A percentile compares a stretch with the other conserved stretches of the same genome.
These are phyloP conservation scores for Coregonus suidteri DNA, from an alignment of 2,797 vertebrate species.

Conservation along the genomic window DNA sequence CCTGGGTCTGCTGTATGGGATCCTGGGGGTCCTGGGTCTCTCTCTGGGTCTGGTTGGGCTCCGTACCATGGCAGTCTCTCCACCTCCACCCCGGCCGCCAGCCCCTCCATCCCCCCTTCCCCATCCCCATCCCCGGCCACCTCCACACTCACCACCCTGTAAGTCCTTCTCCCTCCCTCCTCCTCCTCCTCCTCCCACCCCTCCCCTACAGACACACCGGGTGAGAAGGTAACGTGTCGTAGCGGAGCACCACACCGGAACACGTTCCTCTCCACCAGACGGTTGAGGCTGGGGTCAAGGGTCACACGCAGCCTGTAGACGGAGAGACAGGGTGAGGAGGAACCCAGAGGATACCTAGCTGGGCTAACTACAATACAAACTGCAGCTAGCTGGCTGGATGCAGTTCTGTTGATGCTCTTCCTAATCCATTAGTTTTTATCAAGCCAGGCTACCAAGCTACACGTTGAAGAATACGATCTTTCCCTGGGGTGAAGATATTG, in stretches of 20 bases:
- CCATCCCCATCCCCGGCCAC: constrained; percentile 2
- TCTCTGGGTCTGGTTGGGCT: constrained; percentile 8
- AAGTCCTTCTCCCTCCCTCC: constrained; percentile 26
- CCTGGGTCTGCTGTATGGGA: background rate
- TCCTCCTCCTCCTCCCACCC: background rate
- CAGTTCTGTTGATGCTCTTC: too few relatives aligned
- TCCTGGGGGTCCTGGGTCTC: too few relatives aligned
- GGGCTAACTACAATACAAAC: too few relatives aligned
- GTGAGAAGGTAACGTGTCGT: constrained; percentile 40
- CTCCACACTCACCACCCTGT: constrained; percentile 48
- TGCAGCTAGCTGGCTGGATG: too few relatives aligned
- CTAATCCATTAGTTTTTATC: too few relatives aligned
- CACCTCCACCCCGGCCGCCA: constrained; percentile 32
- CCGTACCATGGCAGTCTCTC: constrained; percentile 67
- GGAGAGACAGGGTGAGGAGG: background rate
- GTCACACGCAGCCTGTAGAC: constrained; percentile 60
- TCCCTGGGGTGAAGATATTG: too few relatives aligned
- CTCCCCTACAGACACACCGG: constrained; percentile 44
- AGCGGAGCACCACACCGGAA: constrained; percentile 56
- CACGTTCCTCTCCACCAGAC: constrained; percentile 58
- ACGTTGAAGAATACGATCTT: too few relatives aligned
- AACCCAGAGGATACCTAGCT: too few relatives aligned
- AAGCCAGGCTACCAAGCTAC: too few relatives aligned
- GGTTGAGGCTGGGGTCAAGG: constrained; percentile 70
- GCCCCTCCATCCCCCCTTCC: constrained; percentile 18